Evolutionary conservation across 1,140 invertebrate species (phyloP).

Genomic region (Achroia grisella): DNA sequence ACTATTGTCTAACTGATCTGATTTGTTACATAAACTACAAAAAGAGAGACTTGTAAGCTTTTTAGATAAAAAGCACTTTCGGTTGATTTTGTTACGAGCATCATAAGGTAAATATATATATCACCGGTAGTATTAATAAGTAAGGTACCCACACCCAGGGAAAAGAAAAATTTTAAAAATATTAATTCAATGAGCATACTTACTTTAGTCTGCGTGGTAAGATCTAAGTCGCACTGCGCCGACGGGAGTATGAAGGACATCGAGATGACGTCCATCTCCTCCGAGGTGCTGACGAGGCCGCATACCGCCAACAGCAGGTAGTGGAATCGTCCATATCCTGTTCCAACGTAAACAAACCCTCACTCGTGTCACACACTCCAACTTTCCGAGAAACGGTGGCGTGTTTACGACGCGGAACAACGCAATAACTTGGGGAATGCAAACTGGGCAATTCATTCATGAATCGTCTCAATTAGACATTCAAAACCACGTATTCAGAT

Average conservation of each 20-base stretch:
- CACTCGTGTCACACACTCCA: slow-evolving; percentile 18
- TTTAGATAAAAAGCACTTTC: too few species aligned
- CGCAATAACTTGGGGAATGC: slow-evolving; percentile 26
- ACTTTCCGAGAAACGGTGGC: slow-evolving; percentile 29
- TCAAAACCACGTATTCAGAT: slow-evolving; percentile 11
- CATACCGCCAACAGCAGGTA: slow-evolving; percentile 90
- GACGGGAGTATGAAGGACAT: slow-evolving; percentile 95
- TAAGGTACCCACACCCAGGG: too few species aligned
- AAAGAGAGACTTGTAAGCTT: too few species aligned
- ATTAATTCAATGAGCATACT: slow-evolving; percentile 7
- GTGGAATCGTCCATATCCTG: slow-evolving; percentile 95
- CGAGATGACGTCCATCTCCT: slow-evolving; percentile 96
- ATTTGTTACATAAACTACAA: too few species aligned
- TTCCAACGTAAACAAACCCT: slow-evolving; percentile 11
- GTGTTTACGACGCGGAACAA: slow-evolving; percentile 33
- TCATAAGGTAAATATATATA: too few species aligned
- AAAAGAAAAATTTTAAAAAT: too few species aligned
- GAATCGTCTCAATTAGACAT: slow-evolving; percentile 17
- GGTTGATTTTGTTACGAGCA: too few species aligned
- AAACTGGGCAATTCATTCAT: slow-evolving; percentile 45
- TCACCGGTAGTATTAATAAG: too few species aligned
- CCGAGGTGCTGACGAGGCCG: slow-evolving; percentile 94
- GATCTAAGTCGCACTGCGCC: slow-evolving; percentile 91
- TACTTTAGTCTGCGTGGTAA: slow-evolving; percentile 87
- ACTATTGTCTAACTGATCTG: too few species aligned